These are phyloP conservation scores for Machimus rusticus DNA, from an alignment of 2,888 invertebrate species.

Conservation along the genomic window DNA sequence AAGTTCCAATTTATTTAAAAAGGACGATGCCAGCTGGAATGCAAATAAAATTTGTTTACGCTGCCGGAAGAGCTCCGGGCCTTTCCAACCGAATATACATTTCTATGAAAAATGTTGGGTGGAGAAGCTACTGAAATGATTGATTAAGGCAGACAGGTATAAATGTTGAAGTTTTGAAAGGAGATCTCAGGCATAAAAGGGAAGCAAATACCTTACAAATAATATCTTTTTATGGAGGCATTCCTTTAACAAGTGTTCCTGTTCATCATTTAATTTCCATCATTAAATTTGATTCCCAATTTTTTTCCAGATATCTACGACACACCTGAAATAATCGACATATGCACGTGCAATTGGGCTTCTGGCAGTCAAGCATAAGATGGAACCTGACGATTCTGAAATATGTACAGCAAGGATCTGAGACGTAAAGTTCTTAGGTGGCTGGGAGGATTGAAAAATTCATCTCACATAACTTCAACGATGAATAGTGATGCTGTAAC, in stretches of 20 bases:
- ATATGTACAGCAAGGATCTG: slow-evolving; percentile 34
- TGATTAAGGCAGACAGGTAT: neutral
- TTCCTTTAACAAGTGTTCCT: neutral
- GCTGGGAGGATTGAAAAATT: slow-evolving; percentile 29
- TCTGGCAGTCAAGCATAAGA: neutral
- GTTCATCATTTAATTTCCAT: neutral
- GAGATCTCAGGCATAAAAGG: neutral
- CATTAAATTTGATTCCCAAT: neutral
- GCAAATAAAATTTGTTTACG: neutral
- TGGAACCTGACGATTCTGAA: neutral
- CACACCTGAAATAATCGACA: neutral
- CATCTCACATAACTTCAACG: slow-evolving; percentile 10
- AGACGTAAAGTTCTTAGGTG: slow-evolving; percentile 33
- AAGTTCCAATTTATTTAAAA: neutral
- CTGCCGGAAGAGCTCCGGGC: neutral
- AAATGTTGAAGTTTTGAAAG: neutral
- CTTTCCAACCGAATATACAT: neutral
- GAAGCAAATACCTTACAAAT: neutral
- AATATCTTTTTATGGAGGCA: neutral
- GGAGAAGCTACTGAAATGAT: neutral
- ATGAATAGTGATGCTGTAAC: neutral
- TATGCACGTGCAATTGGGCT: neutral
- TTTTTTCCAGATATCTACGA: neutral
- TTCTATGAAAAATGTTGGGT: neutral
- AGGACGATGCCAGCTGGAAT: neutral